A percentile compares a stretch with the other conserved stretches of the same genome.
phyloP scores from a whole-genome alignment of 2,888 invertebrate genomes.

The Mantis religiosa region DNA sequence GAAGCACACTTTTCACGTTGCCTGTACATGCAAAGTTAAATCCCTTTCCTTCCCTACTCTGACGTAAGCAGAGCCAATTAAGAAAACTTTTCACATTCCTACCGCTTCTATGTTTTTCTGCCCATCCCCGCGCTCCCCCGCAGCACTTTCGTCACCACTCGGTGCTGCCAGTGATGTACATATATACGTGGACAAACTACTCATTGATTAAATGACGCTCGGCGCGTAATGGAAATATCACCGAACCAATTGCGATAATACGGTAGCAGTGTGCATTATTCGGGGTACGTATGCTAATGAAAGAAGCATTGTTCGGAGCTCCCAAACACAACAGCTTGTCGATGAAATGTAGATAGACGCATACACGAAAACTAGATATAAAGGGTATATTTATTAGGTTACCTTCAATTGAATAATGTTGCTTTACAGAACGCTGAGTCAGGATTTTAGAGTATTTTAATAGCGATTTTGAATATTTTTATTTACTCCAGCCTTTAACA shows the following conservation, averaged over 20 bases:
- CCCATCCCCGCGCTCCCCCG: too few species aligned
- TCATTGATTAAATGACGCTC: neutral
- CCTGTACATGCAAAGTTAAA: neutral
- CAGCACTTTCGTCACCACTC: neutral
- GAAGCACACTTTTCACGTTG: neutral
- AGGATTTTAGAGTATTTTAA: too few species aligned
- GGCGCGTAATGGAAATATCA: neutral
- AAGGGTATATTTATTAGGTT: too few species aligned
- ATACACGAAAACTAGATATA: too few species aligned
- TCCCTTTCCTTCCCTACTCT: neutral
- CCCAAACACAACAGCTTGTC: too few species aligned
- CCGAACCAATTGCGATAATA: neutral
- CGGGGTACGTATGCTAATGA: too few species aligned
- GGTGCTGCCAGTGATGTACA: neutral
- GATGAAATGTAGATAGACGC: too few species aligned
- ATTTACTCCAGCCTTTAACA: too few species aligned
- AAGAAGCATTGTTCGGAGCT: too few species aligned
- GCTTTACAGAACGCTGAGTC: too few species aligned
- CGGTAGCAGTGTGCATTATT: neutral
- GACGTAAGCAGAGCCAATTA: neutral
- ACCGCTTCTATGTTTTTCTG: neutral
- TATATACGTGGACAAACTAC: neutral
- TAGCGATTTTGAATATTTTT: too few species aligned
- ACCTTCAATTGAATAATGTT: too few species aligned
- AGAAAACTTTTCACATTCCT: slow-evolving; percentile 13